A percentile compares a stretch with the other conserved stretches of the same genome.
These are phyloP conservation scores for Campoletis sonorensis DNA, from an alignment of 1,140 invertebrate genomes.

Conservation along the genomic window DNA sequence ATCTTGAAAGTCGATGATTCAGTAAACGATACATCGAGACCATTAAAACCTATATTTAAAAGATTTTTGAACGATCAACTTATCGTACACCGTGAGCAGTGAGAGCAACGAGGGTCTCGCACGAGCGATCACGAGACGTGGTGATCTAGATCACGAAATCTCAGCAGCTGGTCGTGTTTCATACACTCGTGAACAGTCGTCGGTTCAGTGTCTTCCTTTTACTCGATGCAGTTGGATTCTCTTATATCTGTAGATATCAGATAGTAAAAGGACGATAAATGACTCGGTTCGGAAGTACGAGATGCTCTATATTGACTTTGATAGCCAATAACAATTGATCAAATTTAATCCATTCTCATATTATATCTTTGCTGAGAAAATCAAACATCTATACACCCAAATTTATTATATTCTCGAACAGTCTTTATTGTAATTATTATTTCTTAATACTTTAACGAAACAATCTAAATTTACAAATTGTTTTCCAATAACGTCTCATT, in stretches of 20 bases:
- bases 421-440: no score
- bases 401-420: no score
- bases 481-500: no score
- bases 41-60: not conserved
- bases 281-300: constrained; percentile 60
- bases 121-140: constrained; percentile 50
- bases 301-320: constrained; percentile 62
- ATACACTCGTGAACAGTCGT: constrained; percentile 15
- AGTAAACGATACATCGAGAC: not conserved
- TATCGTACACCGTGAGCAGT: not conserved
- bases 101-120: constrained; percentile 19
- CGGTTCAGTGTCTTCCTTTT: constrained; percentile 54
- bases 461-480: no score
- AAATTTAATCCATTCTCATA: not conserved
- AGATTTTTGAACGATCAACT: constrained; percentile 4
- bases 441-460: no score
- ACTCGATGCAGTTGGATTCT: constrained; percentile 44
- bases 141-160: constrained; percentile 32
- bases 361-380: no score
- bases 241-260: constrained; percentile 47
- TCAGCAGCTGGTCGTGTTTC: not conserved
- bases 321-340: constrained; percentile 58
- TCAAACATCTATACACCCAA: no score
- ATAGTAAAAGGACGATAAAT: constrained; percentile 47
- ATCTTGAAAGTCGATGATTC: not conserved